Conservation (phyloP, 2,113 vertebrate species). For the rabbit (Oryctolagus cuniculus) region mOryCun1.1 NC_091441.1:114835501-114836000, state of each 20-base stretch:
- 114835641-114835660: background rate
- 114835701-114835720: background rate
- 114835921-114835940: conserved; percentile 32
- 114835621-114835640: background rate
- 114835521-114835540: background rate
- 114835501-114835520: background rate
- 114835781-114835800: background rate
- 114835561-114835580: background rate
- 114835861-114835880: conserved; percentile 43
- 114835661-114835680: background rate
- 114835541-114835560: background rate
- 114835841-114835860: conserved; percentile 60
- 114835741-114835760: conserved; percentile 8
- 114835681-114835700: background rate
- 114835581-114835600: background rate
- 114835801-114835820: conserved; percentile 38
- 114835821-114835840: conserved; percentile 68
- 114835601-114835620: background rate
- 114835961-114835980: background rate
- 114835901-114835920: background rate
- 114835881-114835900: conserved; percentile 54
- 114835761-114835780: background rate
- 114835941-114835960: background rate
- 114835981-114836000: background rate
- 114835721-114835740: conserved; percentile 36